Evolutionary conservation across 2,888 invertebrate species (phyloP).

Genomic region (Drosophila maculinotata): DNA sequence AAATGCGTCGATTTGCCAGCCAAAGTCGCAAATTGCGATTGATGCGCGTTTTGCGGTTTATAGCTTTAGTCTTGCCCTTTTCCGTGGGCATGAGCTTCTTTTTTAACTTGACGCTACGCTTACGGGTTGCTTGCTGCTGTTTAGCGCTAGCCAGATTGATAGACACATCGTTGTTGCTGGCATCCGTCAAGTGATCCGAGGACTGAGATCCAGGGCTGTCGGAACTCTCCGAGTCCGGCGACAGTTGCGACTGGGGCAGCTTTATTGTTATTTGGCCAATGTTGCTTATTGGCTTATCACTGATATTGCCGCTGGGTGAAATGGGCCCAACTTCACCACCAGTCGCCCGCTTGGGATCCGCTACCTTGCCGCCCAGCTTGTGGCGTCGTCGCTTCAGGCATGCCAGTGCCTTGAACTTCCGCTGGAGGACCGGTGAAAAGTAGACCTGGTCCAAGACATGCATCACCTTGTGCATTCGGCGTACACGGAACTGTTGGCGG

Average conservation of each 20-base stretch:
- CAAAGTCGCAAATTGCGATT: constrained; percentile 73
- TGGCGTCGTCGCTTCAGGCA: constrained; percentile 58
- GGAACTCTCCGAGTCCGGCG: constrained; percentile 21
- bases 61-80: constrained; percentile 22
- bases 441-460: constrained; percentile 81
- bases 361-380: constrained; percentile 40
- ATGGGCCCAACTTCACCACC: constrained; percentile 29
- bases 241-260: not conserved
- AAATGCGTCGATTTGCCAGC: constrained; percentile 75
- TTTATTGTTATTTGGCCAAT: constrained; percentile 6
- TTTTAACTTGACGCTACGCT: constrained; percentile 29
- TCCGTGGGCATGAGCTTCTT: constrained; percentile 55
- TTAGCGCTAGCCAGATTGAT: constrained; percentile 11
- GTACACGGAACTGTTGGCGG: constrained; percentile 74
- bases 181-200: constrained; percentile 21
- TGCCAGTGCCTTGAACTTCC: constrained; percentile 66
- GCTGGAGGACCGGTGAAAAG: constrained; percentile 78
- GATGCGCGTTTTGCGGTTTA: constrained; percentile 50
- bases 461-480: constrained; percentile 81
- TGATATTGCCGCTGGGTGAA: not conserved
- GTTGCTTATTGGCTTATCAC: not conserved
- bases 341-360: constrained; percentile 28
- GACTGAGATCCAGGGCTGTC: constrained; percentile 31
- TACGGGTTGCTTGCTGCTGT: constrained; percentile 7
- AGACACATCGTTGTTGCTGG: constrained; percentile 8